Evolutionary conservation across 2,888 invertebrate species (phyloP), one percentile per base, ranked within the genome.

Genomic region (Eurytoma adleriae): DNA sequence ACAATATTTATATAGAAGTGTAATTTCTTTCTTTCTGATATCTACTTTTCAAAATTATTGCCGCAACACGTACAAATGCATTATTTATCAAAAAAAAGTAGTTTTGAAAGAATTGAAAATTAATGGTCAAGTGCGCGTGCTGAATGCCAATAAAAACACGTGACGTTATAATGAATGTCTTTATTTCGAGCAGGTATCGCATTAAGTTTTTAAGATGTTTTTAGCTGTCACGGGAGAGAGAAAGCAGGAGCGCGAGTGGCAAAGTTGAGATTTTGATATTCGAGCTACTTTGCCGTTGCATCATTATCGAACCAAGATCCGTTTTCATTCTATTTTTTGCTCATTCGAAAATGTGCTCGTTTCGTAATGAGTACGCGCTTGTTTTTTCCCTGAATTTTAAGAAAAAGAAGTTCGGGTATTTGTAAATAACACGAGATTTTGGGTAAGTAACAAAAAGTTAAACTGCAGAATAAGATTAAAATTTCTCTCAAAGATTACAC

Each of bases 251-350:
- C 78, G 10, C 14, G 3, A 13, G 14, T 30, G 27, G 75, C 78
- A 69, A 80, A 71, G 62, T 48, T 74, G 61, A 57, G 69, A 80
- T 86, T 86, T 86, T 85, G 85, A 86, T 85, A 86, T 86, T 86
- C 83, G 83, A 86, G 83, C 85, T 79, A 84, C 80, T 83, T 85
- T 81, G 79, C 75, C 50, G 72, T 85, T 85, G 84, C 84, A 66
- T 80, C 27, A 54, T 54, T n/a, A 30, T 62, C 30, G 24, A 52
- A 24, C 3, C 62, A 30, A 72, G 52, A 52, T 62, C 62, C 62
- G 62, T 72, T 72, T 62, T 27, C 40, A 56, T 40, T 70, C 16
- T 40, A 7, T 30, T 69, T 54, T 56, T 30, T 10, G 40, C 40
- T 40, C 40, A 40, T 0, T 40, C 40, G 40, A 40, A 40, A 40